These are phyloP conservation scores for Pampus argenteus DNA, from an alignment of 2,797 vertebrate species.

Conservation along the genomic window DNA sequence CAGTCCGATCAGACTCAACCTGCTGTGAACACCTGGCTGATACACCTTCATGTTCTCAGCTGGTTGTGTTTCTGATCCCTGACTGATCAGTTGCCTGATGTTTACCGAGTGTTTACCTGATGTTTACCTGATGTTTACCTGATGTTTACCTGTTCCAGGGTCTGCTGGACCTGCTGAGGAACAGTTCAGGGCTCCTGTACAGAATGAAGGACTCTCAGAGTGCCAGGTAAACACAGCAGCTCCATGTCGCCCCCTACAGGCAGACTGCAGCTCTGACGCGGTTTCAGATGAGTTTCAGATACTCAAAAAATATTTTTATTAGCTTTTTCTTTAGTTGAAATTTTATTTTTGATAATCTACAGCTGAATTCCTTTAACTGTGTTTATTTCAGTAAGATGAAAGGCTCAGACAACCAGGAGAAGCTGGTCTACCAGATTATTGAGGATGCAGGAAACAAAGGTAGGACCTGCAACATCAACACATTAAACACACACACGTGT, in stretches of 20 bases:
- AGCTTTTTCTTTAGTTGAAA: no score
- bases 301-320: no score
- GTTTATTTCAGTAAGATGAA: constrained; percentile 93
- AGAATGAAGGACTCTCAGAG: constrained; percentile 93
- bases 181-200: constrained; percentile 93
- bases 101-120: background rate
- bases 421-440: constrained; percentile 97
- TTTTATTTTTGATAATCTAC: no score
- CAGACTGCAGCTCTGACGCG: no score
- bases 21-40: no score
- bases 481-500: background rate
- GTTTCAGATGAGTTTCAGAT: no score
- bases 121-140: no score
- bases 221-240: constrained; percentile 81
- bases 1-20: background rate
- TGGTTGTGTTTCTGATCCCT: background rate
- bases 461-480: constrained; percentile 50
- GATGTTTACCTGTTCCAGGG: constrained; percentile 83
- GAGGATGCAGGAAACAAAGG: constrained; percentile 99
- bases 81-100: no score
- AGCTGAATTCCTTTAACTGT: background rate
- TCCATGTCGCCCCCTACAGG: background rate
- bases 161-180: constrained; percentile 94
- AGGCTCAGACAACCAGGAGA: constrained; percentile 98
- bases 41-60: background rate